A percentile compares a stretch with the other conserved stretches of the same genome.
Evolutionary conservation across 2,797 vertebrate genomes (phyloP).

Genomic region (Sebastes nivosus): DNA sequence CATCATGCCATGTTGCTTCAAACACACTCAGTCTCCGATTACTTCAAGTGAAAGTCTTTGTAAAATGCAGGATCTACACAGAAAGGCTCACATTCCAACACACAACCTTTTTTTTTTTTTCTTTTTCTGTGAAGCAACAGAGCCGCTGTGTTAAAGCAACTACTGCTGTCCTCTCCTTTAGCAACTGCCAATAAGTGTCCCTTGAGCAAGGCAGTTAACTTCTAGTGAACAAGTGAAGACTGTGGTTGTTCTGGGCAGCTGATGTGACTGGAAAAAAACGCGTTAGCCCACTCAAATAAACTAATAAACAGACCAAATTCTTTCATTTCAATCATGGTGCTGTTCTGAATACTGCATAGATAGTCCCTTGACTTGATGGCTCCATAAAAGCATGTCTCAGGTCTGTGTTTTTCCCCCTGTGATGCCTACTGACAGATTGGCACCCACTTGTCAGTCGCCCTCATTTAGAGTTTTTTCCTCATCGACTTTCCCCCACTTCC

Average conservation of each 20-base stretch:
- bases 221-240: background rate
- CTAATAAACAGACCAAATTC: background rate
- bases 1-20: background rate
- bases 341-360: background rate
- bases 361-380: background rate
- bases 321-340: background rate
- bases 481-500: background rate
- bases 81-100: background rate
- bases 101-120: background rate
- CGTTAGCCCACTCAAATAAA: background rate
- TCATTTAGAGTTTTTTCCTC: slow-evolving; percentile 12
- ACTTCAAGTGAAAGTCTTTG: background rate
- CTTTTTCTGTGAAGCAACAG: background rate
- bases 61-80: background rate
- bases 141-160: background rate
- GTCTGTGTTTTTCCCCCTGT: slow-evolving; percentile 17
- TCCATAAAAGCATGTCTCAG: slow-evolving; percentile 22
- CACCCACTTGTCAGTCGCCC: slow-evolving; percentile 27
- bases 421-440: slow-evolving; percentile 28
- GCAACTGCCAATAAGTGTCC: background rate
- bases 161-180: background rate
- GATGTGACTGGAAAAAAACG: background rate
- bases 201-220: background rate
- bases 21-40: background rate
- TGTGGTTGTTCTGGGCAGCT: background rate